A percentile compares a stretch with the other conserved stretches of the same genome.
These are phyloP conservation scores for Drosophila bipectinata DNA, from an alignment of 1,140 invertebrate genomes.

Conservation along the genomic window DNA sequence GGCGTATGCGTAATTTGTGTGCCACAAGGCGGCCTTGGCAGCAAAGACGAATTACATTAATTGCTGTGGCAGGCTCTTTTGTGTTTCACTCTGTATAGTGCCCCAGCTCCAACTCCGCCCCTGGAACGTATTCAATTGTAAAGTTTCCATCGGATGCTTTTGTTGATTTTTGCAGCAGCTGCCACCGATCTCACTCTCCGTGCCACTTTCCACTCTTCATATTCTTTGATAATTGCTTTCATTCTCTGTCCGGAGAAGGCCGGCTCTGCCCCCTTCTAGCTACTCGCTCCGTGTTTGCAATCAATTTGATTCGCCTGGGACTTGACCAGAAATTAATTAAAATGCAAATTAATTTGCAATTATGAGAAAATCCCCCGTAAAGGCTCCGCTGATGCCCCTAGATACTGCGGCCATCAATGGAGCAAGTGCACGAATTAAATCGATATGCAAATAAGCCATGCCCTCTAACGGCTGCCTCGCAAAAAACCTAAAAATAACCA, in stretches of 20 bases:
- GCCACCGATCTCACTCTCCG: slow-evolving; percentile 10
- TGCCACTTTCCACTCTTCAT: slow-evolving; percentile 4
- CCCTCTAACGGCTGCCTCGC: not conserved
- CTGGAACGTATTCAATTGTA: slow-evolving; percentile 59
- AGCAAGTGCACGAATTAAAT: slow-evolving; percentile 31
- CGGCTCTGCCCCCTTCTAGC: not conserved
- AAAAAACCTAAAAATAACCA: slow-evolving; percentile 1
- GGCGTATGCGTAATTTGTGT: slow-evolving; percentile 75
- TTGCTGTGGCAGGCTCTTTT: slow-evolving; percentile 44
- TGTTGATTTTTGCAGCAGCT: slow-evolving; percentile 57
- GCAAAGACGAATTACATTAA: slow-evolving; percentile 71
- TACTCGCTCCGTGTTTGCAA: slow-evolving; percentile 19
- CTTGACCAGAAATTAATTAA: slow-evolving; percentile 67
- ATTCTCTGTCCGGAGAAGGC: slow-evolving; percentile 28
- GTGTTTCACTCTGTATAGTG: not conserved
- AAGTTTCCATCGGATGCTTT: slow-evolving; percentile 51
- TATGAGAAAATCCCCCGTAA: slow-evolving; percentile 48
- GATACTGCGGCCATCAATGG: slow-evolving; percentile 19
- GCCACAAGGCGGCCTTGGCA: slow-evolving; percentile 15
- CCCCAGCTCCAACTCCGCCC: not conserved
- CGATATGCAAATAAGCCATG: slow-evolving; percentile 44
- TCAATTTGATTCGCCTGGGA: slow-evolving; percentile 40
- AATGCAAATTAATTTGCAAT: slow-evolving; percentile 76
- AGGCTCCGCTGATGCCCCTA: slow-evolving; percentile 9
- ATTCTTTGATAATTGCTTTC: slow-evolving; percentile 66